phyloP scores from a whole-genome alignment of 2,113 vertebrate species.

The Rhinoptilus africanus region DNA sequence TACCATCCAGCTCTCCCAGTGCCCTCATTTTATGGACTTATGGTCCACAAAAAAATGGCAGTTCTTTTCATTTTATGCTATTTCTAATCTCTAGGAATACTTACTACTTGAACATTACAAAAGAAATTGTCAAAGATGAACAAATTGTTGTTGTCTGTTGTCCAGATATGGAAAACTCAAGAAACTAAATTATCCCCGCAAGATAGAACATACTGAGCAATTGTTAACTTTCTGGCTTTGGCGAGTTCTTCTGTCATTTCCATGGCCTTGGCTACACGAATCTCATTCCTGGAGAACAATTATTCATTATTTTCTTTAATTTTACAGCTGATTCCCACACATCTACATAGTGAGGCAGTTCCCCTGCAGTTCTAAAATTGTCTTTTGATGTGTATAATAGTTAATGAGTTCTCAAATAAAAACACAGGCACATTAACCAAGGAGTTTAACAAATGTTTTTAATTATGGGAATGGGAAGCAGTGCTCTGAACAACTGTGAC shows the following conservation, averaged over 20 bases:
- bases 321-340: not conserved
- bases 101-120: conserved; percentile 19
- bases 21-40: not conserved
- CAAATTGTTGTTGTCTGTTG: not conserved
- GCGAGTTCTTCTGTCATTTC: not conserved
- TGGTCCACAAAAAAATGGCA: not conserved
- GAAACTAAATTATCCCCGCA: not conserved
- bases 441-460: conserved; percentile 3
- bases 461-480: not conserved
- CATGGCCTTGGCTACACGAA: not conserved
- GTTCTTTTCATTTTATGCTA: conserved; percentile 14
- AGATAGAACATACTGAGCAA: not conserved
- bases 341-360: not conserved
- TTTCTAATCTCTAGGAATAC: conserved; percentile 44
- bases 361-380: not conserved
- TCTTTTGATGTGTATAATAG: not conserved
- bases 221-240: not conserved
- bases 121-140: conserved; percentile 27
- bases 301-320: not conserved
- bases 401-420: conserved; percentile 54
- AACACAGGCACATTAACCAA: conserved; percentile 10
- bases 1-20: not conserved
- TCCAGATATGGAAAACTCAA: not conserved
- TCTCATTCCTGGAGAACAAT: not conserved
- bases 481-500: not conserved